phyloP scores from a whole-genome alignment of 2,113 vertebrate species.

The human region DNA sequence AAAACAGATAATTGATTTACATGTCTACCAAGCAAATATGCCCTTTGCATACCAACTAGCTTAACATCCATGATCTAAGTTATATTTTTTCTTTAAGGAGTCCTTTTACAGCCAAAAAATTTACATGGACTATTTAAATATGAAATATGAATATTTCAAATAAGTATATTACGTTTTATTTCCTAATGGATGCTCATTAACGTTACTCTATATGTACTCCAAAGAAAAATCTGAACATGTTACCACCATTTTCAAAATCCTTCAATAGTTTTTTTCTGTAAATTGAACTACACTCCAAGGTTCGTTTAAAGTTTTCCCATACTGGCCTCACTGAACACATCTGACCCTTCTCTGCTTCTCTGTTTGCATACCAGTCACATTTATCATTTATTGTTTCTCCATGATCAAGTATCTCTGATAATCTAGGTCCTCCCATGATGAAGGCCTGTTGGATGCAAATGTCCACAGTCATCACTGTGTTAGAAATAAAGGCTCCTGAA shows the following conservation, averaged over 20 bases:
- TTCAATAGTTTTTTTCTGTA: neutral
- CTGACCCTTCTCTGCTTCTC: neutral
- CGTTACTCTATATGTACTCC: neutral
- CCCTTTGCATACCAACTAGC: too few relatives aligned
- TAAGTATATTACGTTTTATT: neutral
- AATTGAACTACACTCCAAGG: neutral
- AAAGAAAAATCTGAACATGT: neutral
- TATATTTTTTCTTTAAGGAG: too few relatives aligned
- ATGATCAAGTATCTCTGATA: neutral
- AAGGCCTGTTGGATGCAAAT: neutral
- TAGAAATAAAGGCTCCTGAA: neutral
- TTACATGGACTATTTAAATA: too few relatives aligned
- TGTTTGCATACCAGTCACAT: neutral
- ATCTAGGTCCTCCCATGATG: neutral
- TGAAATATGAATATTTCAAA: neutral
- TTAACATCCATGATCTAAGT: too few relatives aligned
- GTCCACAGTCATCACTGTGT: neutral
- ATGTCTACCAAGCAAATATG: too few relatives aligned
- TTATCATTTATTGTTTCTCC: neutral
- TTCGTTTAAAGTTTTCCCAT: fast-evolving
- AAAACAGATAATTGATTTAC: too few relatives aligned
- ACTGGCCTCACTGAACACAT: neutral
- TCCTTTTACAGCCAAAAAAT: too few relatives aligned
- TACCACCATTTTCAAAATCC: neutral
- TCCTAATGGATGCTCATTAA: neutral